Evolutionary conservation across 2,797 vertebrate species (phyloP).

Genomic region (Carcharodon carcharias): DNA sequence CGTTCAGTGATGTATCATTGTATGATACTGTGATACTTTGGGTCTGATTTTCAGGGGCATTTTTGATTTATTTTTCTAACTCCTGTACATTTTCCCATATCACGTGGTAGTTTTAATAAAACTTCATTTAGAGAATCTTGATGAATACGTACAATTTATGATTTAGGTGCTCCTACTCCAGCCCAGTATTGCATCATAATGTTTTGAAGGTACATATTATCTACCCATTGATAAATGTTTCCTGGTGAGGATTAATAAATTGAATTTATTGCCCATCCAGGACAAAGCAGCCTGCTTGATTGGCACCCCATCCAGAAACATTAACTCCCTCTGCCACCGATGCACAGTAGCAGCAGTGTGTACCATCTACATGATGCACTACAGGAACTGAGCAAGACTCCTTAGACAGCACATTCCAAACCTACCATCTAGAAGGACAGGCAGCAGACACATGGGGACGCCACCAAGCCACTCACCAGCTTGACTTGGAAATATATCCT

Average conservation of each 20-base stretch:
- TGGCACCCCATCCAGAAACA: too few relatives aligned
- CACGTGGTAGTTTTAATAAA: neutral
- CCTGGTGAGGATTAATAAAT: neutral
- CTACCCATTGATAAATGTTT: neutral
- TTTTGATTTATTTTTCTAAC: neutral
- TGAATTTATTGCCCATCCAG: neutral
- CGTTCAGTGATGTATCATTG: too few relatives aligned
- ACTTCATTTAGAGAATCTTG: neutral
- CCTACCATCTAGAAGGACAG: too few relatives aligned
- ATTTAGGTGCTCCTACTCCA: neutral
- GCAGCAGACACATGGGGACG: too few relatives aligned
- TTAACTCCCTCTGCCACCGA: too few relatives aligned
- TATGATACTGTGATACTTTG: neutral
- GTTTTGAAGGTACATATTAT: neutral
- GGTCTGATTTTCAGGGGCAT: neutral
- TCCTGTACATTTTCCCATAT: neutral
- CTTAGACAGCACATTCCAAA: too few relatives aligned
- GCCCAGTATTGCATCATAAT: neutral
- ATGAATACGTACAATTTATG: neutral
- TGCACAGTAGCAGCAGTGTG: too few relatives aligned
- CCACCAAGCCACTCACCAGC: too few relatives aligned
- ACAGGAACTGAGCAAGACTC: too few relatives aligned
- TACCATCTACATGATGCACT: too few relatives aligned
- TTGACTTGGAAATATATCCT: too few relatives aligned
- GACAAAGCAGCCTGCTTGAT: too few relatives aligned